Evolutionary conservation across 2,113 vertebrate genomes (phyloP).

Genomic region (Anser cygnoides): DNA sequence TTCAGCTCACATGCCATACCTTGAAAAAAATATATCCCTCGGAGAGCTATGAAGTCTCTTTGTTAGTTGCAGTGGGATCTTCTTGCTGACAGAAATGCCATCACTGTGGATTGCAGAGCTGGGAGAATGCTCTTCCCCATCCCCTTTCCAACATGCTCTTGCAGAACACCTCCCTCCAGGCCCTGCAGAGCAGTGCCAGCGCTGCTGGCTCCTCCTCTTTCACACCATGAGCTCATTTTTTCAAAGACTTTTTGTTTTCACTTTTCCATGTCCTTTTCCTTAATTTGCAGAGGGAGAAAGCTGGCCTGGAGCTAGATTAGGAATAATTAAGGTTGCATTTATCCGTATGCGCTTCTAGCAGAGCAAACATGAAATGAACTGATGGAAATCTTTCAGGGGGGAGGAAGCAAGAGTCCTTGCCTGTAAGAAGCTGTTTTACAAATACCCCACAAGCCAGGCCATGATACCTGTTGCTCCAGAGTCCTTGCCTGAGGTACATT

Average conservation of each 20-base stretch:
- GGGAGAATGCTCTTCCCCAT: not conserved
- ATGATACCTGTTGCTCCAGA: not conserved
- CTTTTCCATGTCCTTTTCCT: not conserved
- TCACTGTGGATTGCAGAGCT: not conserved
- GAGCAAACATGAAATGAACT: not conserved
- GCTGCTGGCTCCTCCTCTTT: not conserved
- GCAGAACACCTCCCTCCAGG: not conserved
- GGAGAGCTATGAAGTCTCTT: not conserved
- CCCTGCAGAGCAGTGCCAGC: rapidly evolving
- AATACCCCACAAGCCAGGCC: not conserved
- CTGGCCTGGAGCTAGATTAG: not conserved
- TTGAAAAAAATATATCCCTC: not conserved
- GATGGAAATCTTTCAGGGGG: not conserved
- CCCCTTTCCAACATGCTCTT: rapidly evolving
- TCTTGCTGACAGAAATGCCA: not conserved
- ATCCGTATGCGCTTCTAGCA: not conserved
- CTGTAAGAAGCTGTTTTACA: not conserved
- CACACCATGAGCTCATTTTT: not conserved
- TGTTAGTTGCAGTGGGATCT: not conserved
- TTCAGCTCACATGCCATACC: not conserved
- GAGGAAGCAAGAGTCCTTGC: not conserved
- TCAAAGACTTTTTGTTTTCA: not conserved
- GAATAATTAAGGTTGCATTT: not conserved
- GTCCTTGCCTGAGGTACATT: not conserved
- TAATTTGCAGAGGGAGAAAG: not conserved